phyloP scores from a whole-genome alignment of 2,888 invertebrate species.

The Callimorpha dominula region DNA sequence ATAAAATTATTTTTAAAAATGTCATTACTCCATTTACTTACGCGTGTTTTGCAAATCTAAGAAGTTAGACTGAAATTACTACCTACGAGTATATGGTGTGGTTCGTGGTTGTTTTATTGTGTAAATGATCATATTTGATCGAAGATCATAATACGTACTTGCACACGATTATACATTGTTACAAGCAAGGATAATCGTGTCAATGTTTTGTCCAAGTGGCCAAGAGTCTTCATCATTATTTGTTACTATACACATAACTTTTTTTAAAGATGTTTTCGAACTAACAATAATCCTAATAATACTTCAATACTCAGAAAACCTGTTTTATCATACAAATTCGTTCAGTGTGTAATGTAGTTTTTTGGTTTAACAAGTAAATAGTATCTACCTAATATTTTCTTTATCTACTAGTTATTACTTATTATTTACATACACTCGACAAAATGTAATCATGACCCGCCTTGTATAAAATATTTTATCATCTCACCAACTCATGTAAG shows the following conservation, averaged over 20 bases:
- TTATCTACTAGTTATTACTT: not conserved
- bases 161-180: no score
- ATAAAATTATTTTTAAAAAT: no score
- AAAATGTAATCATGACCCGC: not conserved
- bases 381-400: not conserved
- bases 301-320: not conserved
- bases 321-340: not conserved
- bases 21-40: no score
- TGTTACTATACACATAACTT: not conserved
- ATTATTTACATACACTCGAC: not conserved
- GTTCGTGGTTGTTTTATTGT: no score
- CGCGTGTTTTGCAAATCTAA: no score
- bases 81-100: no score
- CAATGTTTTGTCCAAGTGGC: not conserved
- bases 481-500: not conserved
- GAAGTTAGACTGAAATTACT: no score
- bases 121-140: no score
- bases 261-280: not conserved
- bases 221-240: not conserved
- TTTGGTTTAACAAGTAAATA: not conserved
- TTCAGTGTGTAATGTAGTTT: not conserved
- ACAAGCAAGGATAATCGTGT: not conserved
- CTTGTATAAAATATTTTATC: not conserved
- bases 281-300: not conserved
- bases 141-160: no score